Evolutionary conservation across 2,888 invertebrate species (phyloP).

Genomic region (Lobophora halterata): DNA sequence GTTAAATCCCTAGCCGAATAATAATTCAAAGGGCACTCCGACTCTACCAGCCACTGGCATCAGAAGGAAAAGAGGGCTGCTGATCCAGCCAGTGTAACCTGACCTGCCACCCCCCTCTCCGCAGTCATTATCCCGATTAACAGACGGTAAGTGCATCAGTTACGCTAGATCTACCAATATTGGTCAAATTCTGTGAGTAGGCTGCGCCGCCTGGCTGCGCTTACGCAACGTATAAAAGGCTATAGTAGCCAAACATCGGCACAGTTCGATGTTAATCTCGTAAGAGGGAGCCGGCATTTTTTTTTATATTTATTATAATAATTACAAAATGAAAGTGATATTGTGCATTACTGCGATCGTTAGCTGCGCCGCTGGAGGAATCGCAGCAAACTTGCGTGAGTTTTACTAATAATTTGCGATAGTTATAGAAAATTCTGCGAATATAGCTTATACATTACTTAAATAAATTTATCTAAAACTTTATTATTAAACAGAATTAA

Average conservation of each 20-base stretch:
- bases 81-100: conserved; percentile 6
- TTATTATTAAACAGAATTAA: no score
- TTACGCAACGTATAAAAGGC: conserved; percentile 37
- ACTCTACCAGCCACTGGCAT: no score
- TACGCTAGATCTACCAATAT: conserved; percentile 15
- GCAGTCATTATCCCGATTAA: conserved; percentile 2
- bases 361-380: conserved; percentile 36
- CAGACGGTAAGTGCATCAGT: conserved; percentile 10
- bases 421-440: no score
- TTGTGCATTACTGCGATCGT: conserved; percentile 43
- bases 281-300: conserved; percentile 16
- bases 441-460: no score
- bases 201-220: conserved; percentile 10
- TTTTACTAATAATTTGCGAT: conserved; percentile 20
- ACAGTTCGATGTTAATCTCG: conserved; percentile 38
- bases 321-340: conserved; percentile 49
- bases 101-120: conserved; percentile 11
- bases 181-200: conserved; percentile 11
- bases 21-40: no score
- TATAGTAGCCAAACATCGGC: conserved; percentile 15
- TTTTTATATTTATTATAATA: conserved; percentile 27
- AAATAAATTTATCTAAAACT: no score
- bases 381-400: conserved; percentile 59
- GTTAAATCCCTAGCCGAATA: no score
- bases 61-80: not conserved